Evolutionary conservation across 2,888 invertebrate species (phyloP).

Genomic region (Conchocele bisecta): DNA sequence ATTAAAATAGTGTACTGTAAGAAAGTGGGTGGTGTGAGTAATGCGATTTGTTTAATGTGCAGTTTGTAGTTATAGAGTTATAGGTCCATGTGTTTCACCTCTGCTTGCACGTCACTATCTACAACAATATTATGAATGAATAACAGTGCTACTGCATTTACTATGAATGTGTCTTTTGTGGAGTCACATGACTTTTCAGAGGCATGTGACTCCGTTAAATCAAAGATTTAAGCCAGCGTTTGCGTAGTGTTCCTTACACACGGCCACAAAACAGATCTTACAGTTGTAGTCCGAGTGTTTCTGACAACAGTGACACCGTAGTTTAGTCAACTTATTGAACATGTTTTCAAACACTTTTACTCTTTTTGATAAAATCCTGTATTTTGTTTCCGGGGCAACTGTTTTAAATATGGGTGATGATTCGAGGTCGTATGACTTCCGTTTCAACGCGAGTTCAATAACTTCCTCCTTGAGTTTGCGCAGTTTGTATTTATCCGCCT

Average conservation of each 20-base stretch:
- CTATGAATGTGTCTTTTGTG: too few species aligned
- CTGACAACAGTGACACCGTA: conserved; percentile 57
- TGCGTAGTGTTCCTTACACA: conserved; percentile 50
- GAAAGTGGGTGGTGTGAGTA: too few species aligned
- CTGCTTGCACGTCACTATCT: too few species aligned
- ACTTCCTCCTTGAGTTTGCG: conserved; percentile 51
- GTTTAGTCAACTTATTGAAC: conserved; percentile 49
- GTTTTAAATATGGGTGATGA: conserved; percentile 56
- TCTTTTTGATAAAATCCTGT: conserved; percentile 49
- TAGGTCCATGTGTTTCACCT: too few species aligned
- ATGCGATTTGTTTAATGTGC: too few species aligned
- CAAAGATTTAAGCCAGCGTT: too few species aligned
- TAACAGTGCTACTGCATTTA: too few species aligned
- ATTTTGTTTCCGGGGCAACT: conserved; percentile 44
- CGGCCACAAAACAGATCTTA: conserved; percentile 54
- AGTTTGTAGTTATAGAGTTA: too few species aligned
- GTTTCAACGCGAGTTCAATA: conserved; percentile 50
- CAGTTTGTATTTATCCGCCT: conserved; percentile 56
- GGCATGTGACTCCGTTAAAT: too few species aligned
- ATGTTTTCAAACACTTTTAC: conserved; percentile 51
- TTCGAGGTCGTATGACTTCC: conserved; percentile 54
- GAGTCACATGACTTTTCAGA: too few species aligned
- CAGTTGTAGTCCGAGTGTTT: conserved; percentile 60
- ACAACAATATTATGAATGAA: too few species aligned
- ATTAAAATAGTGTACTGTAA: too few species aligned